phyloP scores from a whole-genome alignment of 2,113 vertebrate species.

The Chaenocephalus aceratus region DNA sequence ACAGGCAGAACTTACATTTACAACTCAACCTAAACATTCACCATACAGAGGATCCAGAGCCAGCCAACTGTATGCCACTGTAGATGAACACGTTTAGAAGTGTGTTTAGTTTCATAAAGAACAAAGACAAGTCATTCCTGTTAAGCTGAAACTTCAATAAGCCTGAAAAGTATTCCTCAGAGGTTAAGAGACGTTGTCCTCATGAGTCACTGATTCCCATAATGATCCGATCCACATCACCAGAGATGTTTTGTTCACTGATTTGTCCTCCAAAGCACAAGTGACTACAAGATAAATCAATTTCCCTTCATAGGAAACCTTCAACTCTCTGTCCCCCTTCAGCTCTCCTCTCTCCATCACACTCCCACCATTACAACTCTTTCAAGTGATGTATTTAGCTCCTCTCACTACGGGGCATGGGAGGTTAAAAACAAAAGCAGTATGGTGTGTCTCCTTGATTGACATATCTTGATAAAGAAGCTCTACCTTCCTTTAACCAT shows the following conservation, averaged over 20 bases:
- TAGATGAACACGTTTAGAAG: too few relatives aligned
- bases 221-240: slow-evolving; percentile 23
- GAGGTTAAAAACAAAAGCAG: slow-evolving; percentile 47
- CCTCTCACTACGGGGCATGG: slow-evolving; percentile 17
- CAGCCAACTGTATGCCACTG: too few relatives aligned
- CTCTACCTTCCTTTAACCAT: slow-evolving; percentile 49
- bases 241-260: slow-evolving; percentile 31
- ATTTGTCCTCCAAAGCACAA: slow-evolving; percentile 33
- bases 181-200: slow-evolving; percentile 13
- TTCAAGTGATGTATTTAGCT: slow-evolving; percentile 51
- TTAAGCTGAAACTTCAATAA: background rate
- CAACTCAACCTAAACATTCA: too few relatives aligned
- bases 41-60: too few relatives aligned
- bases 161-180: slow-evolving; percentile 10
- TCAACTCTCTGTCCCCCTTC: slow-evolving; percentile 59
- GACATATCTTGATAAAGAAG: slow-evolving; percentile 47
- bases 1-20: too few relatives aligned
- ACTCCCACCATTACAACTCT: slow-evolving; percentile 23
- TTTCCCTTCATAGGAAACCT: slow-evolving; percentile 53
- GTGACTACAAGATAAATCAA: slow-evolving; percentile 56
- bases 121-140: background rate
- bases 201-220: slow-evolving; percentile 7
- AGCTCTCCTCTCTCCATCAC: slow-evolving; percentile 43
- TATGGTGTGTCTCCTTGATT: slow-evolving; percentile 28
- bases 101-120: background rate